These are phyloP conservation scores for Myotis daubentonii DNA, from an alignment of 2,797 vertebrate species.

Conservation along the genomic window DNA sequence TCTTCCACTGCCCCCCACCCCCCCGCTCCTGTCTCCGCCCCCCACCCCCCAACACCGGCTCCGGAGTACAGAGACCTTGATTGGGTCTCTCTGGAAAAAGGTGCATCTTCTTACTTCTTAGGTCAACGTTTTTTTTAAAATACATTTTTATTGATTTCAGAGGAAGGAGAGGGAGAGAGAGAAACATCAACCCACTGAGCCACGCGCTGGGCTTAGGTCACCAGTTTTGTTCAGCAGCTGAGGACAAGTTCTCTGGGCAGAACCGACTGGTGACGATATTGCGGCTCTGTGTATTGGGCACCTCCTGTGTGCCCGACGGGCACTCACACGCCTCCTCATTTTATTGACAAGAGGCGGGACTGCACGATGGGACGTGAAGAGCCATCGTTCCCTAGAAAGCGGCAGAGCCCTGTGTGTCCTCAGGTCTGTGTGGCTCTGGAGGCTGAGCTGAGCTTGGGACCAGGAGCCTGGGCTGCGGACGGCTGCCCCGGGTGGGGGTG, in stretches of 20 bases:
- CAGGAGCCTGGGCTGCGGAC: background rate
- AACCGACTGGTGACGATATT: background rate
- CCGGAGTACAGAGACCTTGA: background rate
- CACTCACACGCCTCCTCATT: fast-evolving
- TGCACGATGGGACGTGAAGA: background rate
- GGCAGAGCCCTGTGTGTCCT: fast-evolving
- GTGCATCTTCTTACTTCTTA: background rate
- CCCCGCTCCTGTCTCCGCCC: too few species aligned
- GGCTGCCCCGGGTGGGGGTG: fast-evolving
- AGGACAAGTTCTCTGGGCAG: background rate
- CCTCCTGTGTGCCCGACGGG: background rate
- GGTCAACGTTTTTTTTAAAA: background rate
- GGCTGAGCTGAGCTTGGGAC: background rate
- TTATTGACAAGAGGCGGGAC: background rate
- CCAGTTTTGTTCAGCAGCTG: background rate
- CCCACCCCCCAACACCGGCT: too few species aligned
- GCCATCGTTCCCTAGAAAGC: background rate
- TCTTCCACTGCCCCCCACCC: background rate
- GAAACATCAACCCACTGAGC: too few species aligned
- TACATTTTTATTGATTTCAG: too few species aligned
- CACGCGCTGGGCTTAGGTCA: background rate
- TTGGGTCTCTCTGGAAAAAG: background rate
- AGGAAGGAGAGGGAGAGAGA: too few species aligned
- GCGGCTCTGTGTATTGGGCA: background rate
- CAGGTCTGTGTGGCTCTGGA: background rate